Conservation (phyloP, 2,888 invertebrate genomes). For the Poecilobothrus nobilitatus region DNA sequence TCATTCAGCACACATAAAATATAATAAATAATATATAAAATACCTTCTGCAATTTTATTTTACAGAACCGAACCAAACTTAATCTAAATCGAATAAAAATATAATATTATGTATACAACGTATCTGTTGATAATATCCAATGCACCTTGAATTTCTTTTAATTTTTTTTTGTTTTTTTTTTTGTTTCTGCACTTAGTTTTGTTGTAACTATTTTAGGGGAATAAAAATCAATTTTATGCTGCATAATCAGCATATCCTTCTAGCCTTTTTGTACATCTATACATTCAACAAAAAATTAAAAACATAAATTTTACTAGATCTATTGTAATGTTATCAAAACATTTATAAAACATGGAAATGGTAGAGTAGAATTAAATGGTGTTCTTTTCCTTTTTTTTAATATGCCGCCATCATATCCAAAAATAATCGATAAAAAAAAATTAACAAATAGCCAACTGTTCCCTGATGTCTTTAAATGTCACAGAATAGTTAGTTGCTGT, state of each 20-base stretch:
- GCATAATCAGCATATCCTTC: background rate
- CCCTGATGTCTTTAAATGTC: no score
- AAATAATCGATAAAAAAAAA: background rate
- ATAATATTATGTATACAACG: no score
- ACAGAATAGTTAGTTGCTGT: no score
- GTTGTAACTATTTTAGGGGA: background rate
- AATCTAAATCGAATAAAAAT: no score
- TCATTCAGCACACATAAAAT: no score
- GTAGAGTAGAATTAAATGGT: background rate
- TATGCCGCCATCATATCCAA: background rate
- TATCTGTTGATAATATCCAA: background rate
- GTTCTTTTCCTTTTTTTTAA: no score
- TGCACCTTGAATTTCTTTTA: background rate
- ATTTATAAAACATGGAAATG: background rate
- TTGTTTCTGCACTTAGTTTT: background rate
- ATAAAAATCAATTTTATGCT: constrained; percentile 4
- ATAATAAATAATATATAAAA: no score
- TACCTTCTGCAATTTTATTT: no score
- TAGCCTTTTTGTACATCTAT: background rate
- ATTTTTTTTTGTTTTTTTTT: background rate
- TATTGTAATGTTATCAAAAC: constrained; percentile 2
- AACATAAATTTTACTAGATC: background rate
- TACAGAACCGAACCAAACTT: no score
- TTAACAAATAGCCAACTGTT: no score
- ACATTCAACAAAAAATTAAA: background rate